Conservation (phyloP, 2,113 vertebrate genomes). For the Rana temporaria region DNA sequence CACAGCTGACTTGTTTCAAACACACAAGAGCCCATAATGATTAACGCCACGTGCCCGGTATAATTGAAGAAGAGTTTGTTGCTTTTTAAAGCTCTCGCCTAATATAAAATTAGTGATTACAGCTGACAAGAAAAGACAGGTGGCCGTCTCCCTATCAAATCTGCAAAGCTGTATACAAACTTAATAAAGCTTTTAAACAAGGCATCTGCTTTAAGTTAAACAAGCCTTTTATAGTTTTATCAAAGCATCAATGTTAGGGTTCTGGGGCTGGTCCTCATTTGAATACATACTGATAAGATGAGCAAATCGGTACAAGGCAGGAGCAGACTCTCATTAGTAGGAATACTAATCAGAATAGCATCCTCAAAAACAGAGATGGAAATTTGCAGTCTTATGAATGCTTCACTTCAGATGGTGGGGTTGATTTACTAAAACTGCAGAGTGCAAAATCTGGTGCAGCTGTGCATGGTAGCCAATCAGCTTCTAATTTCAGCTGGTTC, state of each 20-base stretch:
- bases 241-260: neutral
- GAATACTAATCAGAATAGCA: too few species aligned
- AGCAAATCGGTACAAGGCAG: neutral
- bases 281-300: neutral
- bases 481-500: too few species aligned
- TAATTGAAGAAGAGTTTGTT: slow-evolving; percentile 2
- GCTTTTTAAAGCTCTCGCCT: slow-evolving; percentile 8
- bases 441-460: too few species aligned
- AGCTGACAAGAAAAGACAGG: slow-evolving; percentile 41
- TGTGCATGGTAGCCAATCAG: too few species aligned
- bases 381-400: too few species aligned
- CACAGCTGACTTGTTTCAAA: neutral
- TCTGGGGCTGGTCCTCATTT: neutral
- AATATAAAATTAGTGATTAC: slow-evolving; percentile 45
- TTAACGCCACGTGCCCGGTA: neutral
- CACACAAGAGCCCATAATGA: slow-evolving; percentile 3
- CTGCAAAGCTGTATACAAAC: slow-evolving; percentile 46
- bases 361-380: too few species aligned
- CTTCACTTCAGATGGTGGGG: too few species aligned
- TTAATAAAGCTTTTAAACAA: slow-evolving; percentile 49
- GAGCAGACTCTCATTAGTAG: too few species aligned
- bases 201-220: slow-evolving; percentile 53
- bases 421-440: too few species aligned
- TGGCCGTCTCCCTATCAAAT: slow-evolving; percentile 48
- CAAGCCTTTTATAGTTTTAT: slow-evolving; percentile 40